Percentiles rank a stretch among this genome's conserved stretches.
These are phyloP conservation scores for Lophius americanus DNA, from an alignment of 2,797 vertebrate genomes.

Conservation along the genomic window DNA sequence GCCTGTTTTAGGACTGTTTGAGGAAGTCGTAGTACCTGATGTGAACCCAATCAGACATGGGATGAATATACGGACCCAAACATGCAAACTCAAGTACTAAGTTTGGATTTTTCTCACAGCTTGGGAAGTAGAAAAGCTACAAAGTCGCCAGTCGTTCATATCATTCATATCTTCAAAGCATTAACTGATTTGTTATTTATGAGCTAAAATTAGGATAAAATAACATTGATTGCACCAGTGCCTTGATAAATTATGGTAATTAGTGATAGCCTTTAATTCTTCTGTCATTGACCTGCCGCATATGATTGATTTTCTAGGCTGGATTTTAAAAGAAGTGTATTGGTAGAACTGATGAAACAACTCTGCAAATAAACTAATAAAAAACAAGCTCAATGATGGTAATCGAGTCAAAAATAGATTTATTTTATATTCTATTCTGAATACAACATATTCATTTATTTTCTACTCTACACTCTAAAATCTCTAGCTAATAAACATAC, in stretches of 20 bases:
- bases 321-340: constrained; percentile 1
- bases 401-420: neutral
- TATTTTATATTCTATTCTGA: neutral
- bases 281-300: neutral
- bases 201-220: constrained; percentile 23
- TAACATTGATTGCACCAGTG: constrained; percentile 16
- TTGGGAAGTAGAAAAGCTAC: neutral
- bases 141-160: neutral
- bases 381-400: neutral
- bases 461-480: neutral
- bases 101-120: neutral
- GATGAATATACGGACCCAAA: too few species aligned
- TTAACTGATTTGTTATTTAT: constrained; percentile 5
- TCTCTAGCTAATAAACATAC: neutral
- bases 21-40: too few species aligned
- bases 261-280: constrained; percentile 17
- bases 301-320: neutral
- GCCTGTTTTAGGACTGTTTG: too few species aligned
- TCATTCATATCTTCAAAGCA: too few species aligned
- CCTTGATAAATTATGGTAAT: constrained; percentile 37
- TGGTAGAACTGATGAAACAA: neutral
- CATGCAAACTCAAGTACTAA: too few species aligned
- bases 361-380: neutral
- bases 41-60: too few species aligned
- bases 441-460: neutral